phyloP scores from a whole-genome alignment of 2,797 vertebrate species.

The Scyliorhinus canicula region DNA sequence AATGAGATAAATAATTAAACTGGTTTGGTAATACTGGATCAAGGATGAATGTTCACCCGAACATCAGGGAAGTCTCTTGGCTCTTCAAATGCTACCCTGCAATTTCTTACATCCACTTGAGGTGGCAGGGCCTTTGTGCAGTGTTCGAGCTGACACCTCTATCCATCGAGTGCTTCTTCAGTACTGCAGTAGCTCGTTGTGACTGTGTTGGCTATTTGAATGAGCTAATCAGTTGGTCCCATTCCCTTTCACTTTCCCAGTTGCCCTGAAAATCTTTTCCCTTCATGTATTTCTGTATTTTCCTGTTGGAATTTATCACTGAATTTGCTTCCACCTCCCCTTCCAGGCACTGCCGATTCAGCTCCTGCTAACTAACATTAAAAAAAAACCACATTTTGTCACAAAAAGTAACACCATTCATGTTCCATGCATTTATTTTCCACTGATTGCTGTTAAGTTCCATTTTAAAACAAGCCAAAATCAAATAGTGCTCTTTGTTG shows the following conservation, averaged over 20 bases:
- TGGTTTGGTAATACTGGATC: neutral
- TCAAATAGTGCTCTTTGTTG: constrained; percentile 34
- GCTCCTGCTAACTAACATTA: neutral
- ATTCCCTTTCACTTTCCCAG: neutral
- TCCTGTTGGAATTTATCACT: neutral
- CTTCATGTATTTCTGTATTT: neutral
- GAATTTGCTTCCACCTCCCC: neutral
- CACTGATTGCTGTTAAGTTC: neutral
- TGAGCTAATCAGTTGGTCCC: neutral
- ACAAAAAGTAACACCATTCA: neutral
- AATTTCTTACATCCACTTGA: neutral
- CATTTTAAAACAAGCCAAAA: neutral
- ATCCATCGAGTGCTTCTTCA: neutral
- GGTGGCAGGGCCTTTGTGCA: neutral
- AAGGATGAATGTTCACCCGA: neutral
- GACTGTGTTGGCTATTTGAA: neutral
- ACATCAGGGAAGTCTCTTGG: neutral
- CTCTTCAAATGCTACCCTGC: neutral
- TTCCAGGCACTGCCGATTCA: neutral
- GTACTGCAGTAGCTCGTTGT: neutral
- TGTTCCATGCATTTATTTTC: neutral
- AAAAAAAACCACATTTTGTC: neutral
- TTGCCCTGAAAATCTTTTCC: neutral
- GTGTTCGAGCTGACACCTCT: neutral
- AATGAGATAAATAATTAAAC: neutral